These are phyloP conservation scores for Ptycholaimellus sp. DNA, from an alignment of 2,888 invertebrate species.

Conservation along the genomic window DNA sequence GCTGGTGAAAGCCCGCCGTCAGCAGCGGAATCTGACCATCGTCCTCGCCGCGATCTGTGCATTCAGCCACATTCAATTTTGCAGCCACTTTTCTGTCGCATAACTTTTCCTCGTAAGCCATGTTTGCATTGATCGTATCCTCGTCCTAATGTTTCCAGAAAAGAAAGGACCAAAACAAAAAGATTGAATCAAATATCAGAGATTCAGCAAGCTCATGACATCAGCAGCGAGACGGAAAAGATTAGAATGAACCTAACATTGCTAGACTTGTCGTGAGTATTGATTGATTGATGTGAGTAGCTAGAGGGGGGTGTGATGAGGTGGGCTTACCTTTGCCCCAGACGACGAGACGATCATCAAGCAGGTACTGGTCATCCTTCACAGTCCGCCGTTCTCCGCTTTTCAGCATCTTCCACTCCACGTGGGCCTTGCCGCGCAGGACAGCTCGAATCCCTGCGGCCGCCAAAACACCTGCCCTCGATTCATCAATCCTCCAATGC, in stretches of 20 bases:
- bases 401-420: constrained; percentile 49
- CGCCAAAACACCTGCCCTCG: too few relatives aligned
- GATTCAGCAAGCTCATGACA: too few relatives aligned
- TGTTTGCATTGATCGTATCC: too few relatives aligned
- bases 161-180: too few relatives aligned
- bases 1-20: constrained; percentile 44
- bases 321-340: constrained; percentile 43
- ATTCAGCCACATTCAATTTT: too few relatives aligned
- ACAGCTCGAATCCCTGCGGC: constrained; percentile 40
- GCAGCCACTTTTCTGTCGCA: too few relatives aligned
- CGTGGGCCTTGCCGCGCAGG: constrained; percentile 47
- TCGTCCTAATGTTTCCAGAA: too few relatives aligned
- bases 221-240: too few relatives aligned
- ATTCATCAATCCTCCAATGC: background rate
- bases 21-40: constrained; percentile 42
- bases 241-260: background rate
- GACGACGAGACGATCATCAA: constrained; percentile 45
- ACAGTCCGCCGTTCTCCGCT: constrained; percentile 47
- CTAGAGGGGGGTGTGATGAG: background rate
- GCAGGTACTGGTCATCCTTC: constrained; percentile 50
- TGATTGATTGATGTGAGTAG: too few relatives aligned
- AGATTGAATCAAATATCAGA: too few relatives aligned
- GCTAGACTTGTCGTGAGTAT: too few relatives aligned
- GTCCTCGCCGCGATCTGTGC: constrained; percentile 16
- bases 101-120: too few relatives aligned